These are phyloP conservation scores for Sciurus niger DNA, from an alignment of 2,113 vertebrate species.

Conservation along the genomic window DNA sequence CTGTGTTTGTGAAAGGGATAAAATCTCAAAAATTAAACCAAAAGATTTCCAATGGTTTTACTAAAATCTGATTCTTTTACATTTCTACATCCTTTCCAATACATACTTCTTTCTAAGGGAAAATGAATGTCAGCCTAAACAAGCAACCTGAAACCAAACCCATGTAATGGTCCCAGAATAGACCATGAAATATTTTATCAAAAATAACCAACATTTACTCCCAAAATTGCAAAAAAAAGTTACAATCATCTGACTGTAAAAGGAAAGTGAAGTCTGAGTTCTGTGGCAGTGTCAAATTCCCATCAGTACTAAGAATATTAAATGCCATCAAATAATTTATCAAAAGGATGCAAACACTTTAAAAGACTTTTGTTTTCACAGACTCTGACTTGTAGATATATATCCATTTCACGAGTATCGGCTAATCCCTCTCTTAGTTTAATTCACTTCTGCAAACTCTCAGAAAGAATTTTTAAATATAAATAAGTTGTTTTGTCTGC, in stretches of 20 bases:
- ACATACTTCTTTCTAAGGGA: too few relatives aligned
- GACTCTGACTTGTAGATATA: constrained; percentile 70
- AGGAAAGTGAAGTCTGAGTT: constrained; percentile 8
- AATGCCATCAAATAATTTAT: constrained; percentile 25
- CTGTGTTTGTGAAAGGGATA: not conserved
- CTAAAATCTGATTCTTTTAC: too few relatives aligned
- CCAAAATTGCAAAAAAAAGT: constrained; percentile 47
- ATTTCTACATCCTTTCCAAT: too few relatives aligned
- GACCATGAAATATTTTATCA: too few relatives aligned
- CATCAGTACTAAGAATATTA: not conserved
- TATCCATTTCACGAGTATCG: constrained; percentile 54
- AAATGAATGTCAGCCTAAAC: too few relatives aligned
- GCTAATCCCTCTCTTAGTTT: constrained; percentile 54
- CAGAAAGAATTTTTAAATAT: constrained; percentile 77
- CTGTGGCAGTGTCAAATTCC: not conserved
- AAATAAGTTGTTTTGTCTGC: constrained; percentile 78
- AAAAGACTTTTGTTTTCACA: constrained; percentile 73
- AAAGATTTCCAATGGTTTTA: not conserved
- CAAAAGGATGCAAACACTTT: constrained; percentile 58
- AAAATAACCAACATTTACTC: too few relatives aligned
- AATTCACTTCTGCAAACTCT: constrained; percentile 68
- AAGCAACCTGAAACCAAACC: too few relatives aligned
- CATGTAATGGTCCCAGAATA: too few relatives aligned
- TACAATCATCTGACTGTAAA: not conserved
- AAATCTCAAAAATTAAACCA: not conserved